Percentiles rank a stretch among this genome's conserved stretches.
These are phyloP conservation scores for Amblyopsis hoosieri DNA, from an alignment of 2,797 vertebrate genomes.

Conservation along the genomic window DNA sequence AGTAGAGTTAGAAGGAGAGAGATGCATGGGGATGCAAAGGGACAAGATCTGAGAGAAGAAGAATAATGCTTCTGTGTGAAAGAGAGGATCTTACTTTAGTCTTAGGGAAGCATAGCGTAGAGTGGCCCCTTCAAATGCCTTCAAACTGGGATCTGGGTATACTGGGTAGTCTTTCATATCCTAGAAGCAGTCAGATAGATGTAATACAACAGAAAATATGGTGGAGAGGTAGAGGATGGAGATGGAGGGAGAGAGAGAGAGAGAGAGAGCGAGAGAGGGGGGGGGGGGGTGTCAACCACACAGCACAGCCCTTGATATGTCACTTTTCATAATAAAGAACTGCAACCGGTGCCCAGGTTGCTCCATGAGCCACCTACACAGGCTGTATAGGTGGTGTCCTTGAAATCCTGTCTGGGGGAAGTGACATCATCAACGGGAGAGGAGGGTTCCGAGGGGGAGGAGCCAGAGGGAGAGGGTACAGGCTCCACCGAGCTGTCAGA, in stretches of 20 bases:
- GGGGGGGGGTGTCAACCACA: background rate
- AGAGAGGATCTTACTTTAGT: conserved; percentile 80
- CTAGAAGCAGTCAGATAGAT: conserved; percentile 71
- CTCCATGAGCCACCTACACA: conserved; percentile 39
- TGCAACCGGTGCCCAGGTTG: background rate
- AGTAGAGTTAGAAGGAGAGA: background rate
- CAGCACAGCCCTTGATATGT: background rate
- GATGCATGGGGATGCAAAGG: background rate
- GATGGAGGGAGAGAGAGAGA: background rate
- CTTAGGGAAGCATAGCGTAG: conserved; percentile 93
- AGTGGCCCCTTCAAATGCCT: conserved; percentile 95
- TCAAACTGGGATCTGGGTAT: conserved; percentile 94
- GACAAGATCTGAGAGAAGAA: background rate
- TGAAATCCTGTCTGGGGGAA: conserved; percentile 56
- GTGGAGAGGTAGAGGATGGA: background rate
- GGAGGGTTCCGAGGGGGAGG: conserved; percentile 60
- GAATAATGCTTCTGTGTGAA: background rate
- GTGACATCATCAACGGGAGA: conserved; percentile 65
- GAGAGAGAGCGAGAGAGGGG: background rate
- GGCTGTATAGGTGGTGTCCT: conserved; percentile 69
- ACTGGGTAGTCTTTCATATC: conserved; percentile 92
- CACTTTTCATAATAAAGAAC: too few species aligned
- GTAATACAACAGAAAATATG: background rate
- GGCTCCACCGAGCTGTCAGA: conserved; percentile 83
- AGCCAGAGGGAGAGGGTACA: conserved; percentile 75